Percentiles rank a stretch among this genome's conserved stretches.
Conservation (phyloP, 2,797 vertebrate species). For the Sternotherus odoratus region DNA sequence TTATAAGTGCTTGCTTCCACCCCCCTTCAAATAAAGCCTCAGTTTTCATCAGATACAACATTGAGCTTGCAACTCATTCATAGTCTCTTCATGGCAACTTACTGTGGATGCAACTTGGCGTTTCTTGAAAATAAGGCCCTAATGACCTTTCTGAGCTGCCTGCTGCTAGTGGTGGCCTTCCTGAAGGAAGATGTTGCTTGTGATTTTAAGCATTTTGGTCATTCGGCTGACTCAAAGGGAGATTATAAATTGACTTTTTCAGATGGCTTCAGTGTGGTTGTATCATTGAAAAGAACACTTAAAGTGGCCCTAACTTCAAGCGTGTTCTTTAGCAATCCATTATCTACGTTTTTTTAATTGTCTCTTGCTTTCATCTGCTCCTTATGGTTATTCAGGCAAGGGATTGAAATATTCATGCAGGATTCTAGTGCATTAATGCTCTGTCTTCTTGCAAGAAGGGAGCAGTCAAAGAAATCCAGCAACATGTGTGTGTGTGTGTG, state of each 20-base stretch:
- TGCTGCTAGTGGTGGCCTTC: constrained; percentile 4
- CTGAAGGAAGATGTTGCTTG: constrained; percentile 18
- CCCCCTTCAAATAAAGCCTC: neutral
- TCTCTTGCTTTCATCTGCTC: neutral
- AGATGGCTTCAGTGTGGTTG: neutral
- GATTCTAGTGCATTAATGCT: rapidly evolving
- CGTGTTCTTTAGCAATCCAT: rapidly evolving
- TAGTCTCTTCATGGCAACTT: neutral
- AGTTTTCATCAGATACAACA: neutral
- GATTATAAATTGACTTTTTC: neutral
- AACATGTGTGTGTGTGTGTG: rapidly evolving
- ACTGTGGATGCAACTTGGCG: neutral
- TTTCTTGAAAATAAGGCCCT: neutral
- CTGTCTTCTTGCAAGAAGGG: neutral
- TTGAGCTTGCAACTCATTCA: neutral
- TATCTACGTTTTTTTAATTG: neutral
- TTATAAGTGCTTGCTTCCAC: neutral
- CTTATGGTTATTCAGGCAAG: neutral
- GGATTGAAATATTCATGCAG: neutral
- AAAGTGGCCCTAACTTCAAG: neutral
- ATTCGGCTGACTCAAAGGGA: neutral
- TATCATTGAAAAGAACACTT: neutral
- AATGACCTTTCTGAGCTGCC: neutral
- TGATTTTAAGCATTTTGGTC: neutral
- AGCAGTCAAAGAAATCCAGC: neutral